Evolutionary conservation across 2,888 invertebrate species (phyloP).

Genomic region (Branchinecta sandiegonensis): DNA sequence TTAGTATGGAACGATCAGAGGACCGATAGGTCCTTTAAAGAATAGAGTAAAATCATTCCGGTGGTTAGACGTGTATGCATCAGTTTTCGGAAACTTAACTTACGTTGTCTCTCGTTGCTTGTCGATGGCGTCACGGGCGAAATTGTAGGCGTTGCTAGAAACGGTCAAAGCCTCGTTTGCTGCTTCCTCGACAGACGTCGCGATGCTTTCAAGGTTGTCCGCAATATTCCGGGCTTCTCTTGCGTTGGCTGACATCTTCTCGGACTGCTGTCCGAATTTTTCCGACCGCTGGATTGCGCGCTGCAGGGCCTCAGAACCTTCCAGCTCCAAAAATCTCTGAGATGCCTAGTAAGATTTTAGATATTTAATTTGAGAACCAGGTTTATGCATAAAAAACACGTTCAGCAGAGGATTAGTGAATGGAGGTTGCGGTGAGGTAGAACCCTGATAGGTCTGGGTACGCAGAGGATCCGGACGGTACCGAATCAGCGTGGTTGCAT

Average conservation of each 20-base stretch:
- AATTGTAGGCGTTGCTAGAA: constrained; percentile 59
- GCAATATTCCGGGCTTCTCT: constrained; percentile 70
- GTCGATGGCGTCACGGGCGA: constrained; percentile 61
- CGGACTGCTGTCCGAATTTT: constrained; percentile 77
- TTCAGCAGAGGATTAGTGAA: too few species aligned
- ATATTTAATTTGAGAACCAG: too few species aligned
- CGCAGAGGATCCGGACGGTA: too few species aligned
- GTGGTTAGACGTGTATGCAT: constrained; percentile 25
- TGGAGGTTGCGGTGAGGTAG: too few species aligned
- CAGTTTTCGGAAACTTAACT: constrained; percentile 25
- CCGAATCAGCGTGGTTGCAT: too few species aligned
- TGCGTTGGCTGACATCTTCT: constrained; percentile 82
- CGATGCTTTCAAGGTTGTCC: constrained; percentile 57
- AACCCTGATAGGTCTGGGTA: too few species aligned
- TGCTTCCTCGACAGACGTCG: constrained; percentile 35
- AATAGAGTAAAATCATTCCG: neutral
- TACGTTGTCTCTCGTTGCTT: constrained; percentile 58
- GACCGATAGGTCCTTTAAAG: too few species aligned
- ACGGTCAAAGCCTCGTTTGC: constrained; percentile 58
- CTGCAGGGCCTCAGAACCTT: constrained; percentile 62
- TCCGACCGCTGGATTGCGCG: constrained; percentile 64
- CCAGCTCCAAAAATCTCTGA: constrained; percentile 59
- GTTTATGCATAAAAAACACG: too few species aligned
- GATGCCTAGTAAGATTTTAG: constrained; percentile 44
- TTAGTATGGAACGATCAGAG: too few species aligned